Evolutionary conservation across 2,113 vertebrate species (phyloP).

Genomic region (Setophaga petechia): DNA sequence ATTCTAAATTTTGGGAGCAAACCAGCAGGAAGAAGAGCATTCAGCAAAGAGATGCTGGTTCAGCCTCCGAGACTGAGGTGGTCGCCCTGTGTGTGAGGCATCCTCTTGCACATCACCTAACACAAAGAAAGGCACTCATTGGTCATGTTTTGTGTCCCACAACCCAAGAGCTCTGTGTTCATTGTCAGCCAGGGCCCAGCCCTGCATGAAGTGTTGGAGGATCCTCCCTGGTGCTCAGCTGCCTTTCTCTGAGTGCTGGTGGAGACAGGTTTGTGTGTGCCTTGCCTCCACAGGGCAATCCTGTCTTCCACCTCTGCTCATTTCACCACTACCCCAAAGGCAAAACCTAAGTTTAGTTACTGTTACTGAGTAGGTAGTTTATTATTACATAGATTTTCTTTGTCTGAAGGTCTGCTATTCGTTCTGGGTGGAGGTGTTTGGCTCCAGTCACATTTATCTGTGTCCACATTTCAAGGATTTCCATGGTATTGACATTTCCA

Average conservation of each 20-base stretch:
- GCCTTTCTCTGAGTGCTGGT: not conserved
- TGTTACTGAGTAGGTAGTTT: not conserved
- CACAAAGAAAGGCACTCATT: not conserved
- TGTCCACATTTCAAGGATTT: slow-evolving; percentile 63
- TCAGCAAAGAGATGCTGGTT: not conserved
- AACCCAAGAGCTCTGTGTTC: not conserved
- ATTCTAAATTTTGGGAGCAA: not conserved
- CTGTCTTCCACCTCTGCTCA: not conserved
- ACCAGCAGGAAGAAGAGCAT: not conserved
- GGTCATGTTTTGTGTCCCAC: not conserved
- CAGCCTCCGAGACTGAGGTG: not conserved
- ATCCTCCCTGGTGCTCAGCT: not conserved
- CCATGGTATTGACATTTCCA: slow-evolving; percentile 67
- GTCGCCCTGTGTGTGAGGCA: not conserved
- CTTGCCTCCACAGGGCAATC: not conserved
- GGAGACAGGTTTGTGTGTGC: not conserved
- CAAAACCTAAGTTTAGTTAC: not conserved
- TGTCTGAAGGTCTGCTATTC: not conserved
- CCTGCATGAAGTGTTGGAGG: fast-evolving
- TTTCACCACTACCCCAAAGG: not conserved
- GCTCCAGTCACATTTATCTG: slow-evolving; percentile 51
- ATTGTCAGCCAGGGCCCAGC: not conserved
- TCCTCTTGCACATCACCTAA: not conserved
- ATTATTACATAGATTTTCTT: slow-evolving; percentile 12
- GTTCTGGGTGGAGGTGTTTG: slow-evolving; percentile 56